Base-by-base conservation (phyloP, 1,140 invertebrate species). In the Asbolus verrucosus region DNA sequence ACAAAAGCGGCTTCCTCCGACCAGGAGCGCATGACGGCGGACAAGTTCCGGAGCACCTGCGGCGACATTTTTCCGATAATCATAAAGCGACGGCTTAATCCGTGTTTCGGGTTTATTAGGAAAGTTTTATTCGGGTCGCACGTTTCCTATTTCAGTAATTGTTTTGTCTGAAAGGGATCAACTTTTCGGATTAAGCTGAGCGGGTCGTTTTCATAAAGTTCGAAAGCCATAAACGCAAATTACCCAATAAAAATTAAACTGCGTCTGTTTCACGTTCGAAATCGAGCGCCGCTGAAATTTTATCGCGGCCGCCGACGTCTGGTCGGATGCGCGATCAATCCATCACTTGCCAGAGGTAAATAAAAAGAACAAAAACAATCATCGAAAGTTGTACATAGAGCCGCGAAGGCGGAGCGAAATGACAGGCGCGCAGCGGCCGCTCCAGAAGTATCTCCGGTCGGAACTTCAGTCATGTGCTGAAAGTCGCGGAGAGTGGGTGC, bases 391-490 rank as follows among this genome's bases (percentile, higher is more conserved):
- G 11, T 27, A 36, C 33, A 36, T 11, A 11, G 33, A n/a, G 11
- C 5, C 33, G 2, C 5, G n/a, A 21, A 27, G 46, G 46, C 46
- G 46, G 46, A 54, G 46, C 46, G 19, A 9, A 1, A 9, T 27
- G 21, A 24, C 46, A 54, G 46, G 46, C 46, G 46, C 46, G 11
- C 46, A 54, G 46, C 6, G 8, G 6, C 6, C 9, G 27, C 46
- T 54, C 46, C 46, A 27, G 19, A 24, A 54, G 46, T 46, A 50
- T 14, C 2, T 8, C 43, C n/a, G 21, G 21, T 50, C 43, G 27
- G 8, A 54, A 54, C 21, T 54, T 54, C 46, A 54, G 46, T 54
- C 46, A 54, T 54, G 46, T 54, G 46, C 46, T 54, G 46, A 54
- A 54, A 54, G 46, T 27, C 11, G 46, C 3, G 2, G 21, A 24